Conservation (phyloP, 2,888 invertebrate species). For the Caenorhabditis wallacei region DNA sequence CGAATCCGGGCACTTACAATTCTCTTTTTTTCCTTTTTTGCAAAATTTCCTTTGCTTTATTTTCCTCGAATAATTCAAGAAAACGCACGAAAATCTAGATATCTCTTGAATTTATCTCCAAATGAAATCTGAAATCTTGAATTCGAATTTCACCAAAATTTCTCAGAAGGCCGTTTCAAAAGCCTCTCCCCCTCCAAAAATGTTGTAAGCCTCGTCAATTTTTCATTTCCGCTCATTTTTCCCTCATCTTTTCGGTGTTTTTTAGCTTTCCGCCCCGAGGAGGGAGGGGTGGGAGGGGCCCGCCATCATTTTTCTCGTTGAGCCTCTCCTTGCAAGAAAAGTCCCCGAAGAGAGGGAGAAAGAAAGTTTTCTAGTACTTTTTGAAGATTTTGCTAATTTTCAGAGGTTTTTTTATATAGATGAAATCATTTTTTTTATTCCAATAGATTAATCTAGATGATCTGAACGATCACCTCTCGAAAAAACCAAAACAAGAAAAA, state of each 20-base stretch:
- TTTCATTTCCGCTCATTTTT: constrained; percentile 28
- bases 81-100: constrained; percentile 15
- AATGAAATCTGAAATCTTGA: background rate
- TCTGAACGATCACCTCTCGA: too few species aligned
- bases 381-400: background rate
- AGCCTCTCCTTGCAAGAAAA: background rate
- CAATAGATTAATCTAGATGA: too few species aligned
- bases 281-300: background rate
- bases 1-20: background rate
- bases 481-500: too few species aligned
- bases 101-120: background rate
- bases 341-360: constrained; percentile 12
- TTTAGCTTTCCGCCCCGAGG: background rate
- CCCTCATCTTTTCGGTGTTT: constrained; percentile 22
- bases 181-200: too few species aligned
- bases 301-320: constrained; percentile 19
- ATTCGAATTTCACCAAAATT: background rate
- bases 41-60: background rate
- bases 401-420: too few species aligned
- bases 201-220: constrained; percentile 37
- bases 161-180: background rate
- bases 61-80: background rate
- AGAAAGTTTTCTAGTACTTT: background rate
- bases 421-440: too few species aligned
- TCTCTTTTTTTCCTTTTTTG: background rate